phyloP scores from a whole-genome alignment of 2,888 invertebrate genomes.

The Sturmia bella region DNA sequence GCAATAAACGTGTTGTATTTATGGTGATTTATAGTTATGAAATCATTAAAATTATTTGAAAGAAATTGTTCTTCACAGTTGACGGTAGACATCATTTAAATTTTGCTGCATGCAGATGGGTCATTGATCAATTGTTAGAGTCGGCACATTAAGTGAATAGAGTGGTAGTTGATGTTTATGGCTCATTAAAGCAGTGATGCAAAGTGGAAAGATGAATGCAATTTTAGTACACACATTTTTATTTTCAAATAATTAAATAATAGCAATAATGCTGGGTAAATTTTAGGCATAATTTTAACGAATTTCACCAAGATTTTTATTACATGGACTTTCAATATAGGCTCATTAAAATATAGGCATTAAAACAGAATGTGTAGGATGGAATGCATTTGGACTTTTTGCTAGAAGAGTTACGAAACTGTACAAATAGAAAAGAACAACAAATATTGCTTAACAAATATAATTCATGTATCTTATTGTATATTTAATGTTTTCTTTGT shows the following conservation, averaged over 20 bases:
- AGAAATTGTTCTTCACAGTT: slow-evolving; percentile 43
- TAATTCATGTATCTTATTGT: no score
- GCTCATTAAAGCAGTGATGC: slow-evolving; percentile 35
- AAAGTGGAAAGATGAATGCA: background rate
- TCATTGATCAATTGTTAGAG: slow-evolving; percentile 56
- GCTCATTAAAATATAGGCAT: no score
- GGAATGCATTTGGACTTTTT: no score
- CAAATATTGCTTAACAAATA: no score
- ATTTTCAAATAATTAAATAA: background rate
- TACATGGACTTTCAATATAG: no score
- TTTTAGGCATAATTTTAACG: background rate
- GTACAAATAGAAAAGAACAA: no score
- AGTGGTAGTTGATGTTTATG: slow-evolving; percentile 41
- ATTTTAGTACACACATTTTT: background rate
- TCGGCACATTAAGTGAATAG: slow-evolving; percentile 50
- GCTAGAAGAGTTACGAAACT: no score
- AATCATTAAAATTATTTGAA: slow-evolving; percentile 61
- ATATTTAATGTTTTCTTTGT: no score
- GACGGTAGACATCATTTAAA: slow-evolving; percentile 57
- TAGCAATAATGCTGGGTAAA: background rate
- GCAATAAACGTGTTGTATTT: slow-evolving; percentile 59
- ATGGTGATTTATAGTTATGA: slow-evolving; percentile 65
- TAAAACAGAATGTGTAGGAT: no score
- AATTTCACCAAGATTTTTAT: no score
- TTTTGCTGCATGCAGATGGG: slow-evolving; percentile 48